These are phyloP conservation scores for Festucalex cinctus DNA, from an alignment of 2,113 vertebrate genomes.

Conservation along the genomic window DNA sequence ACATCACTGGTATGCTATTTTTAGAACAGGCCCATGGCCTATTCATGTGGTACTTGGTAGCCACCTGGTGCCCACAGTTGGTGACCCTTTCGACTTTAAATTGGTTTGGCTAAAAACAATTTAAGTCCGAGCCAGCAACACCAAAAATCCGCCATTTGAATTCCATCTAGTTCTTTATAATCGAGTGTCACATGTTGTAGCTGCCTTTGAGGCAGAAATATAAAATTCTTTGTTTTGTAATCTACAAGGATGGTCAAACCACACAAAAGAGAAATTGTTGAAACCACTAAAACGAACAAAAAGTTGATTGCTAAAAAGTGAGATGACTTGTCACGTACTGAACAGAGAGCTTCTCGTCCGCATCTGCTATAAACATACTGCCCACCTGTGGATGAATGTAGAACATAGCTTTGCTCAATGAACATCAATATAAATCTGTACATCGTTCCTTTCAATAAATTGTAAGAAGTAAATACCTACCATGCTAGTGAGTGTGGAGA, in stretches of 20 bases:
- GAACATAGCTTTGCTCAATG: neutral
- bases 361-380: slow-evolving; percentile 99
- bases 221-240: neutral
- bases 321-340: slow-evolving; percentile 81
- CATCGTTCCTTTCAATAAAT: neutral
- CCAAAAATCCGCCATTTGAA: neutral
- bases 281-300: neutral
- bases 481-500: slow-evolving; percentile 95
- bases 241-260: neutral
- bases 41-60: no score
- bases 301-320: neutral
- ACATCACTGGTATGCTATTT: no score
- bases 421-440: neutral
- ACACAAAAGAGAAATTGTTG: neutral
- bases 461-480: slow-evolving; percentile 66
- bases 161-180: neutral
- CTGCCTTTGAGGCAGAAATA: neutral
- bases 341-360: slow-evolving; percentile 95
- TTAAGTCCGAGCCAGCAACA: neutral
- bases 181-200: neutral
- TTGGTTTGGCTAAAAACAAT: no score
- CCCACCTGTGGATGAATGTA: slow-evolving; percentile 83
- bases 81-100: no score
- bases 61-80: no score
- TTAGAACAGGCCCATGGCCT: no score